phyloP scores from a whole-genome alignment of 2,113 vertebrate species.

The Neolamprologus hecqui region DNA sequence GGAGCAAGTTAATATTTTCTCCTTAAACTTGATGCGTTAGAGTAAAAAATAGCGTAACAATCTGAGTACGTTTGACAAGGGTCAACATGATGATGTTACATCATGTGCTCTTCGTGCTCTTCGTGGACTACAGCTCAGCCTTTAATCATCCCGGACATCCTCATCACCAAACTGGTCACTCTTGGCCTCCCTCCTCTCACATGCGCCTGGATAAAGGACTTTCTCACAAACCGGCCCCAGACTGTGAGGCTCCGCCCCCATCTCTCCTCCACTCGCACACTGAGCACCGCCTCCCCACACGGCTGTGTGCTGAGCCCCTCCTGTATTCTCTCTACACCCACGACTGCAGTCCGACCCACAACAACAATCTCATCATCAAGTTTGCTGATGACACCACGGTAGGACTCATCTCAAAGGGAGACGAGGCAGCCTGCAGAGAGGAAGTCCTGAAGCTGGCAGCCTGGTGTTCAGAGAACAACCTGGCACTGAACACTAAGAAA shows the following conservation, averaged over 20 bases:
- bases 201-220: too few relatives aligned
- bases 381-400: too few relatives aligned
- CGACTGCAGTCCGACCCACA: fast-evolving
- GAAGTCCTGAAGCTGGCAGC: too few relatives aligned
- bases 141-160: too few relatives aligned
- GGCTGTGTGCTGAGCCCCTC: too few relatives aligned
- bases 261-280: too few relatives aligned
- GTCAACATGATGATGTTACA: background rate
- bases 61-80: background rate
- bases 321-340: too few relatives aligned
- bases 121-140: background rate
- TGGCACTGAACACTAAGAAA: too few relatives aligned
- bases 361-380: too few relatives aligned
- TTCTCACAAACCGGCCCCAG: too few relatives aligned
- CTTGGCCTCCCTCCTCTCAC: too few relatives aligned
- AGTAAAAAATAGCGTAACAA: fast-evolving
- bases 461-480: fast-evolving
- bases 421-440: fast-evolving
- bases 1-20: background rate
- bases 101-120: background rate
- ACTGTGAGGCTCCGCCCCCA: too few relatives aligned
- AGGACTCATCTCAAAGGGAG: fast-evolving
- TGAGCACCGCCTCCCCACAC: fast-evolving
- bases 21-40: background rate
- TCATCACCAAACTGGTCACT: background rate